These are phyloP conservation scores for Sylvicapra grimmia DNA, from an alignment of 2,113 vertebrate species.

Conservation along the genomic window DNA sequence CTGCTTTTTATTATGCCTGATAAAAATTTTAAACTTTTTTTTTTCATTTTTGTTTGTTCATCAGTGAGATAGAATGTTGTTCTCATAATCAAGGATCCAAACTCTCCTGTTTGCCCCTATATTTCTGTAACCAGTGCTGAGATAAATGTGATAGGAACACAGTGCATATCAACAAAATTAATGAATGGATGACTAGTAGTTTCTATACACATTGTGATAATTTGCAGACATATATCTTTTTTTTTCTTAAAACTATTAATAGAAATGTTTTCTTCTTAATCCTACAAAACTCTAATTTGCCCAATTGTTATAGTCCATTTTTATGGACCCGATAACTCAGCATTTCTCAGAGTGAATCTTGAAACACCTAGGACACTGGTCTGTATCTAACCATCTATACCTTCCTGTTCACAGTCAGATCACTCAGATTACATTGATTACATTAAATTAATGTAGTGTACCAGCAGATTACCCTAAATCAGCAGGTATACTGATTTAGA, in stretches of 20 bases:
- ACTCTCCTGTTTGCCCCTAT: not conserved
- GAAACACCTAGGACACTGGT: not conserved
- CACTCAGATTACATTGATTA: not conserved
- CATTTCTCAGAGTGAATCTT: not conserved
- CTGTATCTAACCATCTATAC: not conserved
- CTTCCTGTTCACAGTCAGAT: not conserved
- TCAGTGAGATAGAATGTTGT: not conserved
- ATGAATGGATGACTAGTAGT: not conserved
- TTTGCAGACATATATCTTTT: not conserved
- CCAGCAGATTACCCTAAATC: not conserved
- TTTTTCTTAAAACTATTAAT: not conserved
- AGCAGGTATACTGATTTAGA: not conserved
- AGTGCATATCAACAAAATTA: not conserved
- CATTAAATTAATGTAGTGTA: not conserved
- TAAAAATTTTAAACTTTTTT: not conserved
- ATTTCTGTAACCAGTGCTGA: not conserved
- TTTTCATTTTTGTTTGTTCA: not conserved
- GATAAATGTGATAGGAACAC: not conserved
- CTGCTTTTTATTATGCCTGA: not conserved
- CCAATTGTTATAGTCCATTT: not conserved
- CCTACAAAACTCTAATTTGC: not conserved
- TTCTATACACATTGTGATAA: not conserved
- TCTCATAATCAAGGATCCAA: not conserved
- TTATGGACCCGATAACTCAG: not conserved
- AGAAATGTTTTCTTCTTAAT: not conserved